phyloP scores from a whole-genome alignment of 1,140 invertebrate genomes.

The Polypedilum pembai region DNA sequence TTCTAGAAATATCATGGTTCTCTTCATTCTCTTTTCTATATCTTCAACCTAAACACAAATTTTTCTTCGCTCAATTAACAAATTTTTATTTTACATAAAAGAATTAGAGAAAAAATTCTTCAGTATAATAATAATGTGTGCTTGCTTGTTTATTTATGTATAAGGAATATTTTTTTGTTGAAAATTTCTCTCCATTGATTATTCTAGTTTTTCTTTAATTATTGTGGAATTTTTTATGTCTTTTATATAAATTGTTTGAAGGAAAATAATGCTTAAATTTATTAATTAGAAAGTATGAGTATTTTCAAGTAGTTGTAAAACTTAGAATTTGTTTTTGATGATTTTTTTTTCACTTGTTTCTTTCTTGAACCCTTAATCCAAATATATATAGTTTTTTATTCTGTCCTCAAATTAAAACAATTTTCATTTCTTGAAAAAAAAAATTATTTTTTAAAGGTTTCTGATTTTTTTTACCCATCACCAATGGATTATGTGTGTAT shows the following conservation, averaged over 20 bases:
- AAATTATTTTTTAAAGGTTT: constrained; percentile 1
- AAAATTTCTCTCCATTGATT: not conserved
- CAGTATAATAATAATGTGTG: not conserved
- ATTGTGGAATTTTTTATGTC: not conserved
- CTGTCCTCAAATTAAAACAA: too few relatives aligned
- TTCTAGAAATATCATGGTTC: constrained; percentile 6
- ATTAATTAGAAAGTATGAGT: constrained; percentile 19
- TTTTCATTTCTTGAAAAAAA: not conserved
- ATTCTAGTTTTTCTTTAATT: not conserved
- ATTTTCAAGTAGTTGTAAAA: constrained; percentile 16
- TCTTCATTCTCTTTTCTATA: not conserved
- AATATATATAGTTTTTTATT: not conserved
- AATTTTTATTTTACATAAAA: not conserved
- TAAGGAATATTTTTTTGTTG: not conserved
- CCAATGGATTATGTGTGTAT: not conserved
- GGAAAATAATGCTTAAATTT: constrained; percentile 8
- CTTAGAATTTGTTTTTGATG: not conserved
- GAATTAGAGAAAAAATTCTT: constrained; percentile 1
- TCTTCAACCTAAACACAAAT: constrained; percentile 1
- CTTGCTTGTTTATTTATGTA: not conserved
- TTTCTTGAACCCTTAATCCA: constrained; percentile 6
- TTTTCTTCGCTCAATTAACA: not conserved
- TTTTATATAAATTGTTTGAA: not conserved
- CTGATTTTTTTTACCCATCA: not conserved
- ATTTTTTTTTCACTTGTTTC: not conserved